phyloP scores from a whole-genome alignment of 2,113 vertebrate genomes.

The Benitochromis conjunctus region DNA sequence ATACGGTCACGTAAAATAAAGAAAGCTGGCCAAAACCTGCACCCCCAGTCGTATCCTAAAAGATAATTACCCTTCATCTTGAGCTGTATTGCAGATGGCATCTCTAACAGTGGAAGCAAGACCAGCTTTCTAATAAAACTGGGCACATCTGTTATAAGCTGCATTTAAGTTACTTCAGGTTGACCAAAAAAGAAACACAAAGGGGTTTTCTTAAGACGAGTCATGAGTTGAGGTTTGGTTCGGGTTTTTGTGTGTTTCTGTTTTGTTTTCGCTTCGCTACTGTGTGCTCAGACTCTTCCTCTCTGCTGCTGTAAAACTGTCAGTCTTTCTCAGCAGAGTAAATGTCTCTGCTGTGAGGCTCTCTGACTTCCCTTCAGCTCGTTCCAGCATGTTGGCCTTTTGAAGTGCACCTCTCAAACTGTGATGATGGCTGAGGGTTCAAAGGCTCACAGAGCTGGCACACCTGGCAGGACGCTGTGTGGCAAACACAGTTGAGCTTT shows the following conservation, averaged over 20 bases:
- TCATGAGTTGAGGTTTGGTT: not conserved
- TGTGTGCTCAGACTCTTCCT: not conserved
- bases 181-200: no score
- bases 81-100: not conserved
- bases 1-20: not conserved
- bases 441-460: not conserved
- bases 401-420: conserved; percentile 3
- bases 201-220: not conserved
- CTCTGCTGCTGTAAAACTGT: not conserved
- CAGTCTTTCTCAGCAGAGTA: not conserved
- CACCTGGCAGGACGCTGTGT: not conserved
- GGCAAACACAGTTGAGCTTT: not conserved
- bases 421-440: not conserved
- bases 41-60: not conserved
- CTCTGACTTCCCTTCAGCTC: conserved; percentile 2
- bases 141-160: not conserved
- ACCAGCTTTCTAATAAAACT: not conserved
- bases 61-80: not conserved
- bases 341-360: not conserved
- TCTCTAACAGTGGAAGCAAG: not conserved
- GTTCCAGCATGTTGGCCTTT: conserved; percentile 11
- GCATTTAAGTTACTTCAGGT: no score
- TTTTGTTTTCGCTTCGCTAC: not conserved
- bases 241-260: not conserved
- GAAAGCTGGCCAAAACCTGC: not conserved